Percentiles rank a stretch among this genome's conserved stretches.
Conservation (phyloP, 2,113 vertebrate genomes). For the Cyprinus carpio region DNA sequence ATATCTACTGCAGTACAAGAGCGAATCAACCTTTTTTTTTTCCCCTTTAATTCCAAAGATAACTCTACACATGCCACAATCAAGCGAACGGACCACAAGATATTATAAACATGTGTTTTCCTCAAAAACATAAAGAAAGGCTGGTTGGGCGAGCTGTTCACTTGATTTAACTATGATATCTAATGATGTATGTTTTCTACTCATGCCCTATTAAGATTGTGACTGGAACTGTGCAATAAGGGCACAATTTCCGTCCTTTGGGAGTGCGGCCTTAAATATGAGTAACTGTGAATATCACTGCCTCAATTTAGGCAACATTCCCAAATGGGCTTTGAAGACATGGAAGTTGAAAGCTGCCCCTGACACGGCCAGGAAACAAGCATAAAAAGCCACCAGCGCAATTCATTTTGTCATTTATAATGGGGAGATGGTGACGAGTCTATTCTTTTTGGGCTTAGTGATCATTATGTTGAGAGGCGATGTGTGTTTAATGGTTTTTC, state of each 20-base stretch:
- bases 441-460: neutral
- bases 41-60: conserved; percentile 58
- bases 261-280: conserved; percentile 50
- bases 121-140: conserved; percentile 63
- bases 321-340: conserved; percentile 67
- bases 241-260: conserved; percentile 58
- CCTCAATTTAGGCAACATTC: conserved; percentile 59
- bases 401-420: conserved; percentile 11
- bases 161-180: conserved; percentile 72
- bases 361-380: conserved; percentile 54
- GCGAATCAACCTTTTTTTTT: conserved; percentile 48
- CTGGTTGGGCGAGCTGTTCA: conserved; percentile 65
- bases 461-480: conserved; percentile 13
- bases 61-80: conserved; percentile 73
- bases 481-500: conserved; percentile 12
- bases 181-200: conserved; percentile 70
- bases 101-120: conserved; percentile 73
- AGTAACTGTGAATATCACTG: conserved; percentile 63
- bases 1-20: conserved; percentile 15
- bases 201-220: conserved; percentile 68
- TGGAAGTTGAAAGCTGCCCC: conserved; percentile 61
- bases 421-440: neutral
- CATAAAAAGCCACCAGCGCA: conserved; percentile 24
- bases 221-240: conserved; percentile 70
- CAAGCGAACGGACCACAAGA: conserved; percentile 68